Evolutionary conservation across 2,888 invertebrate genomes (phyloP), one percentile per base, ranked within the genome.

Genomic region (Creontiades dilutus): DNA sequence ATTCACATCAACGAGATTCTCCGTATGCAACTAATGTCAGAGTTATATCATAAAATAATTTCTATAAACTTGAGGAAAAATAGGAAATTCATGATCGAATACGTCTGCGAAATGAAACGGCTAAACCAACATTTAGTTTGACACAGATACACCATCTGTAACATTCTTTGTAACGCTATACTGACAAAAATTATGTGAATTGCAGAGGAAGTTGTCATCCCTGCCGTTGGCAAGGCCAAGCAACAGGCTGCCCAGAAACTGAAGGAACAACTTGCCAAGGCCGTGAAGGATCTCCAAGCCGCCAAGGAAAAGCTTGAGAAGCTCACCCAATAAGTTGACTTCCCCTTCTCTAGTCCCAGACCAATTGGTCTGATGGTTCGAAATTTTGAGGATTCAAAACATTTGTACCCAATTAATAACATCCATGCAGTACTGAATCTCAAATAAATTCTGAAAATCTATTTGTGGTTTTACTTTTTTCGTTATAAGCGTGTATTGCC

Each of bases 161-260:
- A n/a, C n/a, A n/a, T n/a, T n/a, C n/a, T n/a, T n/a, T n/a, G n/a
- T n/a, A n/a, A n/a, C n/a, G n/a, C n/a, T n/a, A n/a, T n/a, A n/a
- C n/a, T n/a, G n/a, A n/a, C n/a, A 37, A 37, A 37, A 37, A 37
- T 37, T 37, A 7, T 5, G n/a, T 61, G 9, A 19, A 61, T 61
- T 61, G 9, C 76, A 76, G 76, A 76, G 76, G 46, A 76, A 28
- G 76, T 37, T 5, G 46, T 76, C 46, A 76, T 76, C 14, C 76
- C 76, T n/a, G 61, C 76, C n/a, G 12, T 46, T 13, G 46, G 46
- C 16, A 27, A 76, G 76, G 76, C 76, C n/a, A 76, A 76, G 12
- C 76, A 76, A 37, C 28, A 28, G 11, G 76, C 76, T 28, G 46
- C 76, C 46, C 28, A 28, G 28, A 28, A 28, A n/a, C n/a, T 76